A percentile compares a stretch with the other conserved stretches of the same genome.
phyloP scores from a whole-genome alignment of 2,888 invertebrate genomes.

The Athalia cordata region DNA sequence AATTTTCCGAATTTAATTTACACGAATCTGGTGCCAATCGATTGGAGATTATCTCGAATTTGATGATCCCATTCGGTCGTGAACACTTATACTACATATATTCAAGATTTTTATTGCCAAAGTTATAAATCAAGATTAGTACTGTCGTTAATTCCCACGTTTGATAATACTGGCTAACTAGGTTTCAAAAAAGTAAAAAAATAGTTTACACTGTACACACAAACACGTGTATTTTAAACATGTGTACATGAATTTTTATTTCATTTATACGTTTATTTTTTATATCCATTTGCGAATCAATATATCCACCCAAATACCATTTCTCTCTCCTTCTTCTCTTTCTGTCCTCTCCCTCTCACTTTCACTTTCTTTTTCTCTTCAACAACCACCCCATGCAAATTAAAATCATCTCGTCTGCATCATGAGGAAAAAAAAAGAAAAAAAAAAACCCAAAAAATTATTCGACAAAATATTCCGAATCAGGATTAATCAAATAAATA shows the following conservation, averaged over 20 bases:
- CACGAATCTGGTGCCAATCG: too few relatives aligned
- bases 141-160: neutral
- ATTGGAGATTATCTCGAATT: conserved; percentile 14
- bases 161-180: neutral
- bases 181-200: neutral
- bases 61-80: conserved; percentile 1
- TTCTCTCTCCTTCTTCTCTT: neutral
- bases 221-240: too few relatives aligned
- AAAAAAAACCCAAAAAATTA: neutral
- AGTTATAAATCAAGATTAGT: conserved; percentile 19
- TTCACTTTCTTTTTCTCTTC: neutral
- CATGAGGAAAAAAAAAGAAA: neutral
- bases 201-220: neutral
- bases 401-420: neutral
- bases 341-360: neutral
- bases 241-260: neutral
- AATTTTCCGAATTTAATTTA: too few relatives aligned
- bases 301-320: neutral
- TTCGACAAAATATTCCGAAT: neutral
- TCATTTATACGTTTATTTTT: neutral
- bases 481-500: too few relatives aligned
- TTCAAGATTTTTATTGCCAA: conserved; percentile 2
- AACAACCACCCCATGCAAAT: neutral
- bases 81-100: neutral
- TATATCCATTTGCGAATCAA: neutral